phyloP scores from a whole-genome alignment of 2,797 vertebrate genomes.

The Poeciliopsis paucimaculata region DNA sequence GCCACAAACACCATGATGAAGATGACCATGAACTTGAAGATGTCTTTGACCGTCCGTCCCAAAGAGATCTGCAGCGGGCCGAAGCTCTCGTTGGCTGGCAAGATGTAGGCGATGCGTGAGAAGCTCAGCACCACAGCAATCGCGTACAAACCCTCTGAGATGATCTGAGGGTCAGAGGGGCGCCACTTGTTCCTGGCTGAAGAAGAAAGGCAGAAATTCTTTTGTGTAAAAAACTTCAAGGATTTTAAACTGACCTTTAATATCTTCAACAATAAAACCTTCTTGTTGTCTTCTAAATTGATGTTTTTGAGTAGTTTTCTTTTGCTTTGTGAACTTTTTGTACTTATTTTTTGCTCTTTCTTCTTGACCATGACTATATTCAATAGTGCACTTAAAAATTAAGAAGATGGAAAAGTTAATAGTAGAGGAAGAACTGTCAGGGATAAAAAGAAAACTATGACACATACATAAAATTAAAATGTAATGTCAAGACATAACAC shows the following conservation, averaged over 20 bases:
- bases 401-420: background rate
- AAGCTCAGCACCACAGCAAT: slow-evolving; percentile 97
- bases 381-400: background rate
- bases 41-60: slow-evolving; percentile 96
- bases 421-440: background rate
- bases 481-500: background rate
- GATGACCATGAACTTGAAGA: slow-evolving; percentile 99
- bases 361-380: background rate
- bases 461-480: background rate
- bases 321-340: background rate
- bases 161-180: slow-evolving; percentile 96
- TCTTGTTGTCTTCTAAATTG: background rate
- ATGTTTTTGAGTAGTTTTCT: background rate
- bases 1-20: slow-evolving; percentile 99
- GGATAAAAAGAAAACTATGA: background rate
- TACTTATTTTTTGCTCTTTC: background rate
- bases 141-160: slow-evolving; percentile 96
- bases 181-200: slow-evolving; percentile 97
- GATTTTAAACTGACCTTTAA: background rate
- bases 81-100: slow-evolving; percentile 97
- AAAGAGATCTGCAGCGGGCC: slow-evolving; percentile 96
- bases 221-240: background rate
- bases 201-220: slow-evolving; percentile 31
- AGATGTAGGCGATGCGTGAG: slow-evolving; percentile 96
- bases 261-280: too few relatives aligned